These are phyloP conservation scores for Phalangium opilio DNA, from an alignment of 2,888 invertebrate species.

Conservation along the genomic window DNA sequence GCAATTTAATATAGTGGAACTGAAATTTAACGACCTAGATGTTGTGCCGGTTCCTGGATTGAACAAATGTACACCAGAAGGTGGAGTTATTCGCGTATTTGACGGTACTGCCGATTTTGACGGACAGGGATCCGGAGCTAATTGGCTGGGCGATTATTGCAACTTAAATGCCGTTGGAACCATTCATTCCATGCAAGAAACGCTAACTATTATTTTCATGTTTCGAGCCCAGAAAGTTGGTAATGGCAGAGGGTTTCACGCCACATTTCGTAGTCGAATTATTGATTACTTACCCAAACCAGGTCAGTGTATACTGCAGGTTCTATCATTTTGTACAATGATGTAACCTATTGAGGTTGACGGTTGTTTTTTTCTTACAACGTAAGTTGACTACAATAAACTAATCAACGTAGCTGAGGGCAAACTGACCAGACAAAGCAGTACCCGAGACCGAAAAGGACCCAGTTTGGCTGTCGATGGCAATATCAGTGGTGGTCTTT, in stretches of 20 bases:
- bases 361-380: too few relatives aligned
- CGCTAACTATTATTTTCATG: conserved; percentile 18
- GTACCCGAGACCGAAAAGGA: conserved; percentile 16
- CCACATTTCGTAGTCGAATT: conserved; percentile 1
- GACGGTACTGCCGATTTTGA: conserved; percentile 5
- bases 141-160: conserved; percentile 21
- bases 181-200: conserved; percentile 17
- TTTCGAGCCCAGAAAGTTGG: conserved; percentile 21
- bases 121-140: conserved; percentile 6
- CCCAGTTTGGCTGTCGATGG: conserved; percentile 22
- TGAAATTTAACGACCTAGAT: conserved; percentile 24
- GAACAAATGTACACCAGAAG: conserved; percentile 19
- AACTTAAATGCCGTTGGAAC: conserved; percentile 22
- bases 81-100: conserved; percentile 20
- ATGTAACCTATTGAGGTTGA: too few relatives aligned
- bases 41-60: conserved; percentile 20
- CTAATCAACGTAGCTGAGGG: conserved; percentile 21
- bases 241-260: conserved; percentile 24
- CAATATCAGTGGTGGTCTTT: conserved; percentile 5
- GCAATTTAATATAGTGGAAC: conserved; percentile 17
- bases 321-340: too few relatives aligned
- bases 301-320: too few relatives aligned
- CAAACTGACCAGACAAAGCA: conserved; percentile 22
- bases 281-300: too few relatives aligned
- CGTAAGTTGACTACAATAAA: too few relatives aligned